phyloP scores from a whole-genome alignment of 2,797 vertebrate species.

The Myotis vivesi region DNA sequence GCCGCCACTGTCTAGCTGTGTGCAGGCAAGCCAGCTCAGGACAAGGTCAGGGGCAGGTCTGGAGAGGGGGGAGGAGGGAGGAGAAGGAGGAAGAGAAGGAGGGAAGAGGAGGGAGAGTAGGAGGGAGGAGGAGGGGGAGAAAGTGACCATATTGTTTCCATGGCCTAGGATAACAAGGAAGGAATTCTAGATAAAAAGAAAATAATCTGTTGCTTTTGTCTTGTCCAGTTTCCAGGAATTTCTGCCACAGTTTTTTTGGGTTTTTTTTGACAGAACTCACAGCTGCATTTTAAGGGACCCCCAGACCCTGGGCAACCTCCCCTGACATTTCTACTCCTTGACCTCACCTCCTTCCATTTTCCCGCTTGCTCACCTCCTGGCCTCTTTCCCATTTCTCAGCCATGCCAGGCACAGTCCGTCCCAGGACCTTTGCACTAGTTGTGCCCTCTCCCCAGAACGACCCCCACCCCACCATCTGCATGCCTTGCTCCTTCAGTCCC shows the following conservation, averaged over 20 bases:
- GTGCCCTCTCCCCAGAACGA: background rate
- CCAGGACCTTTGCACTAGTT: background rate
- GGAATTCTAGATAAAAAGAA: background rate
- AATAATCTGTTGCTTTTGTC: conserved; percentile 57
- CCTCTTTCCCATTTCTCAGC: background rate
- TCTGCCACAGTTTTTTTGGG: background rate
- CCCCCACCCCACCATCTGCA: accelerated
- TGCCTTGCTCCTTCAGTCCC: background rate
- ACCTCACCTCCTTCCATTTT: background rate
- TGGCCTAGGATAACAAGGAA: background rate
- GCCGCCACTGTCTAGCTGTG: conserved; percentile 33
- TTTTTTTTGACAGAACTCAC: background rate
- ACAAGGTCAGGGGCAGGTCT: conserved; percentile 74
- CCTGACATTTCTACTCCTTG: background rate
- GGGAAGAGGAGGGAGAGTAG: background rate
- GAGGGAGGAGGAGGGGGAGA: background rate
- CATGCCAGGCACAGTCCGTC: background rate
- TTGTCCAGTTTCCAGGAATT: conserved; percentile 44
- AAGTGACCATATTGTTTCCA: conserved; percentile 33
- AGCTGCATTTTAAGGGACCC: background rate
- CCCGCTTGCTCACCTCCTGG: background rate
- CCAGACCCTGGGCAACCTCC: background rate
- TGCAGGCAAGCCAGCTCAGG: conserved; percentile 53
- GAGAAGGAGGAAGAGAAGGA: background rate
- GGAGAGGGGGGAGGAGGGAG: background rate